Evolutionary conservation across 1,140 invertebrate species (phyloP), one percentile per base, ranked within the genome.

Genomic region (Brachionus paranguensis): DNA sequence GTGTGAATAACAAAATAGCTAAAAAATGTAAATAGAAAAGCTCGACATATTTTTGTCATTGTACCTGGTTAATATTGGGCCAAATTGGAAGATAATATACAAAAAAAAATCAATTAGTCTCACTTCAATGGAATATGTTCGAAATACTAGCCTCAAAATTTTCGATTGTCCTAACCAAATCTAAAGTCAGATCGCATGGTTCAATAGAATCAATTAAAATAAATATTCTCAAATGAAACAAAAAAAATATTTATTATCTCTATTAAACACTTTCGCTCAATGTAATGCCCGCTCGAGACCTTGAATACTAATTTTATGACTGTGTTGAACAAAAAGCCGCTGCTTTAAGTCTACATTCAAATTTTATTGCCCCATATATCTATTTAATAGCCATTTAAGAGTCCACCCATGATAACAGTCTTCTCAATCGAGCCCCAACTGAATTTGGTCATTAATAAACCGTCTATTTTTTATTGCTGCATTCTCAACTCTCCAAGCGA

Each of bases 51-150:
- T 43, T 72, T 72, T 72, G 68, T 43, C 17, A 41, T 43, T 43
- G 68, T 43, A 72, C 33, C 33, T 72, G 68, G 41, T 43, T 43
- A 43, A 10, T 72, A 43, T 68, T 33, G 33, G 33, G 1, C 65
- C 65, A 68, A 68, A 33, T 33, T 68, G 33, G 41, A 41, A 72
- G 68, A 72, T 72, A 72, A 72, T 72, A 20, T 72, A 17, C 37
- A 43, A 72, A 72, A 29, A n/a, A 29, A 72, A 72, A 72, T 72
- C 68, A 72, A 72, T 72, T 72, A 72, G 68, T 72, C 41, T 72
- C 37, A 72, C 68, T 72, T 72, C 41, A 72, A 45, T 72, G 17
- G 68, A 72, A 72, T 45, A 43, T 72, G 33, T 43, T 43, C 33
- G 17, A 72, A 72, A 72, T 43, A 1, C 43, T 72, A 72, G 43